Base-by-base conservation (phyloP, 1,140 invertebrate species). In the Nasonia longicornis region DNA sequence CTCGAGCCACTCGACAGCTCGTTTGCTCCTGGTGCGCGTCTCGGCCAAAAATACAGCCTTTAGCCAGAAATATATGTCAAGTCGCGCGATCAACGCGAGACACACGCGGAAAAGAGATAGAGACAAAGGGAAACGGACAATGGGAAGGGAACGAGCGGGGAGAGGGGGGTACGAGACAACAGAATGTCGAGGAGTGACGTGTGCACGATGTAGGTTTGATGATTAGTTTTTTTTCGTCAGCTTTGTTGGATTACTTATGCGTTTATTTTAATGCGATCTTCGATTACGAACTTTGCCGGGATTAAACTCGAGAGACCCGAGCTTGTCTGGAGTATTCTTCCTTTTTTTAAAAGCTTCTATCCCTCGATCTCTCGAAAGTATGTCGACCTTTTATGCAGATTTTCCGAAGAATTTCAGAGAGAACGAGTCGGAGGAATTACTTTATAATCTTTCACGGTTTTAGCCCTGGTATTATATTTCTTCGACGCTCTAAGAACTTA, bases 51-150 rank as follows among this genome's bases (percentile, higher is more conserved):
- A 88, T 88, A 88, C 48, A 77, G 76, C 84, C 84, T 83, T 86
- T 86, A 79, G 81, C 83, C 74, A 84, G 79, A 85, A 88, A 88
- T 88, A 88, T 85, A 86, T 88, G 87, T 88, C 88, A 88, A 88
- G 86, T 87, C 84, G 83, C 74, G 81, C 84, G 84, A 88, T 86
- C 84, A 88, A 84, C 84, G 78, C 42, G 42, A 16, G 8, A 29
- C n/a, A 76, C 22, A 67, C 66, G 12, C 66, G 22, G 66, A 12
- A 14, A 11, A 35, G 20, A 69, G 66, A 69, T n/a, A 20, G 16
- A 35, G 66, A 69, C 1, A 69, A 14, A 31, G 66, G 3, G 66
- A 69, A n/a, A 63, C 38, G 45, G 76, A 77, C 38, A 77, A 77
- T 69, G 66, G 35, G 11, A 38, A 42, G 20, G 4, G 64, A 77